phyloP scores from a whole-genome alignment of 1,140 invertebrate genomes.

The Dendrolimus kikuchii region DNA sequence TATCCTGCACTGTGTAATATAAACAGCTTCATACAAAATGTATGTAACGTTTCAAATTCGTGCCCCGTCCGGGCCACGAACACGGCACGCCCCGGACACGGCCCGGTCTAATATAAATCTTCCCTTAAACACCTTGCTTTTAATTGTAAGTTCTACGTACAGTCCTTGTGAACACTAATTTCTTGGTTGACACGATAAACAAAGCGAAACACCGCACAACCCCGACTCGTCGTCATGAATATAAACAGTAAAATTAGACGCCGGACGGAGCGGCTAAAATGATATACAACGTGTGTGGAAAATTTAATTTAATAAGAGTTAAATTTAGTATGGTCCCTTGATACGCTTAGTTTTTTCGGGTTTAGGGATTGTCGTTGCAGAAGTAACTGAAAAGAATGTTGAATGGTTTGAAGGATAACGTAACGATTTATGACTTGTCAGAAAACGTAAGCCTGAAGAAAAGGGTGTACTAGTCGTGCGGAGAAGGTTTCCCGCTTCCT shows the following conservation, averaged over 20 bases:
- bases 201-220: slow-evolving; percentile 35
- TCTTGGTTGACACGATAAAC: slow-evolving; percentile 48
- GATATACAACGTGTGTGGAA: slow-evolving; percentile 44
- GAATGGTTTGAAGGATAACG: neutral
- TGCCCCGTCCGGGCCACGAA: too few species aligned
- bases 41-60: too few species aligned
- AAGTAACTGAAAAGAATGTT: too few species aligned
- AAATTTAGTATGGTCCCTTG: slow-evolving; percentile 25
- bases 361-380: neutral
- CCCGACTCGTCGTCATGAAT: slow-evolving; percentile 45
- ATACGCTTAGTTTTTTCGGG: slow-evolving; percentile 16
- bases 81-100: too few species aligned
- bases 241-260: slow-evolving; percentile 62
- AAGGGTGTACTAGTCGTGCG: too few species aligned
- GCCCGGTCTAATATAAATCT: too few species aligned
- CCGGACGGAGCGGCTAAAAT: slow-evolving; percentile 32
- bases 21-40: too few species aligned
- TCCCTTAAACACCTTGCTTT: too few species aligned
- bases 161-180: slow-evolving; percentile 32
- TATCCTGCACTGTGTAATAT: too few species aligned
- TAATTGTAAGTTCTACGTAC: too few species aligned
- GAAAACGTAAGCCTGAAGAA: too few species aligned
- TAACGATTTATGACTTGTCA: neutral
- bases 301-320: slow-evolving; percentile 44
- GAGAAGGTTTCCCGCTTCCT: too few species aligned